phyloP scores from a whole-genome alignment of 2,113 vertebrate genomes.

The Solea senegalensis region DNA sequence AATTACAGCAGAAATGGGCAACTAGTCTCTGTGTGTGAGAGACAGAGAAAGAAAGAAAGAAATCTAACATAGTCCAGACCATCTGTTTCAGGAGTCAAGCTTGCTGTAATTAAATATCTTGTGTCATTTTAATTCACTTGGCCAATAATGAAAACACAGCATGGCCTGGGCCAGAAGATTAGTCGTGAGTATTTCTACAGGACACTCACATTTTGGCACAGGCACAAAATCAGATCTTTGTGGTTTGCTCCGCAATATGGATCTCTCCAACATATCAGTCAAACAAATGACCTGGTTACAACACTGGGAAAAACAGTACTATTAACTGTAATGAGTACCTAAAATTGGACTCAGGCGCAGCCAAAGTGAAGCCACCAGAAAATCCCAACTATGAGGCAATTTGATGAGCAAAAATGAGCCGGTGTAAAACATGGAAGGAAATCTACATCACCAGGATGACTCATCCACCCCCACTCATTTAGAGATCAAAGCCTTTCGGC shows the following conservation, averaged over 20 bases:
- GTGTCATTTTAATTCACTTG: slow-evolving; percentile 62
- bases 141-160: slow-evolving; percentile 46
- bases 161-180: slow-evolving; percentile 36
- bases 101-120: slow-evolving; percentile 55
- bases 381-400: slow-evolving; percentile 43
- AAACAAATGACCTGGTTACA: slow-evolving; percentile 27
- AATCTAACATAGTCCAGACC: slow-evolving; percentile 46
- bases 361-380: slow-evolving; percentile 16
- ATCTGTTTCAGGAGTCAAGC: slow-evolving; percentile 68
- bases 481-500: slow-evolving; percentile 56
- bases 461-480: slow-evolving; percentile 58
- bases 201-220: slow-evolving; percentile 23
- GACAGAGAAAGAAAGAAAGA: not conserved
- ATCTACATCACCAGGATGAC: slow-evolving; percentile 62
- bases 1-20: slow-evolving; percentile 29
- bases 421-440: slow-evolving; percentile 31
- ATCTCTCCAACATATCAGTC: slow-evolving; percentile 8
- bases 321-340: not conserved
- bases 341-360: slow-evolving; percentile 16
- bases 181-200: slow-evolving; percentile 60
- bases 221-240: slow-evolving; percentile 28
- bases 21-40: slow-evolving; percentile 15
- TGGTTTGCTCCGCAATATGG: slow-evolving; percentile 23
- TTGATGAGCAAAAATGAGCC: slow-evolving; percentile 44
- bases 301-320: slow-evolving; percentile 5